phyloP scores from a whole-genome alignment of 2,113 vertebrate genomes.

The Triplophysa dalaica region DNA sequence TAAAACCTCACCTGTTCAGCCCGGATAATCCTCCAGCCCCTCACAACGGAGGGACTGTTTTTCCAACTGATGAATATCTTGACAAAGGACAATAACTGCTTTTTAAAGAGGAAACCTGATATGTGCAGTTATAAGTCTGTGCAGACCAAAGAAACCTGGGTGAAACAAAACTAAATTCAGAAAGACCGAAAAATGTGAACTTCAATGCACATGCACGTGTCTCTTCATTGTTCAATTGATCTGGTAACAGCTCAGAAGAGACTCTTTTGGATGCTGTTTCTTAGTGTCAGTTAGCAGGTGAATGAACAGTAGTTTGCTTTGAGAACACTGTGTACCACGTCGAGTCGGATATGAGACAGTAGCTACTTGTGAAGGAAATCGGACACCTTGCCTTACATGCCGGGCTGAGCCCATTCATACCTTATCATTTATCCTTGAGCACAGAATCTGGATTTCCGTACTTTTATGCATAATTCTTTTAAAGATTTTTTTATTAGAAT shows the following conservation, averaged over 20 bases:
- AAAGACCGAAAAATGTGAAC: slow-evolving; percentile 9
- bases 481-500: background rate
- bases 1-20: slow-evolving; percentile 60
- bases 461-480: slow-evolving; percentile 26
- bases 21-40: slow-evolving; percentile 53
- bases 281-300: background rate
- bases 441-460: background rate
- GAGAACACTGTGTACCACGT: slow-evolving; percentile 12
- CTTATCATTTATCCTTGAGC: slow-evolving; percentile 14
- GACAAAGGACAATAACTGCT: slow-evolving; percentile 70
- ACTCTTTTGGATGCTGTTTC: background rate
- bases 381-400: slow-evolving; percentile 12
- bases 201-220: background rate
- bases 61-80: slow-evolving; percentile 68
- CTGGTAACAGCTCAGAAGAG: background rate
- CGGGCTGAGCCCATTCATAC: slow-evolving; percentile 7
- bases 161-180: slow-evolving; percentile 64
- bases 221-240: background rate
- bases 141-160: slow-evolving; percentile 53
- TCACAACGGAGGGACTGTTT: slow-evolving; percentile 72
- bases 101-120: slow-evolving; percentile 73
- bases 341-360: background rate
- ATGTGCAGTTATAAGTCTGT: slow-evolving; percentile 57
- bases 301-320: background rate
- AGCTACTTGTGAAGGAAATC: background rate